These are phyloP conservation scores for Hylaeus volcanicus DNA, from an alignment of 1,140 invertebrate genomes.

Conservation along the genomic window DNA sequence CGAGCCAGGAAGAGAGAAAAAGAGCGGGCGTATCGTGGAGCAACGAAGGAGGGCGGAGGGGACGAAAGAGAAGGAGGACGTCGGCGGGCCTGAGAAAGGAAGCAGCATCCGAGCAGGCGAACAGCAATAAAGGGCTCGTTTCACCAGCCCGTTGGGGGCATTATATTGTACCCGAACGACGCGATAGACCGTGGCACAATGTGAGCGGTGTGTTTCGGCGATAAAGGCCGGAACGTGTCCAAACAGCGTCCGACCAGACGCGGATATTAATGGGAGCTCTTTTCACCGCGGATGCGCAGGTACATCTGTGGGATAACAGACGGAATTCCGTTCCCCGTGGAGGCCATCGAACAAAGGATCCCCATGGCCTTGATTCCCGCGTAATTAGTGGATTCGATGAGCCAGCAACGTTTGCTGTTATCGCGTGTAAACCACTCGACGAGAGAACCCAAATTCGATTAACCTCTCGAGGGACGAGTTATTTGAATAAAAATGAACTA, in stretches of 20 bases:
- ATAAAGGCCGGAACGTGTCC: conserved; percentile 54
- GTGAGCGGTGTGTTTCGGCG: conserved; percentile 53
- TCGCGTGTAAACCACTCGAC: too few relatives aligned
- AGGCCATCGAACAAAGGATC: conserved; percentile 36
- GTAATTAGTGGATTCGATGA: conserved; percentile 34
- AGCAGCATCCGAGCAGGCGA: conserved; percentile 75
- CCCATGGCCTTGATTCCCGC: conserved; percentile 20
- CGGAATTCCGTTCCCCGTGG: conserved; percentile 42
- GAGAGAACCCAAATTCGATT: conserved; percentile 10
- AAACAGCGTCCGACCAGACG: conserved; percentile 28
- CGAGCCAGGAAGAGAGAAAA: conserved; percentile 7
- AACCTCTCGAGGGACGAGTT: background rate
- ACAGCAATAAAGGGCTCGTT: conserved; percentile 77
- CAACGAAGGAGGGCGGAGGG: background rate
- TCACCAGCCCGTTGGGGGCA: conserved; percentile 65
- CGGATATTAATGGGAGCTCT: conserved; percentile 32
- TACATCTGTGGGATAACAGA: conserved; percentile 45
- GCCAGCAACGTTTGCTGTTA: background rate
- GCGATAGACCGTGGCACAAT: conserved; percentile 51
- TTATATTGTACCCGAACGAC: conserved; percentile 54
- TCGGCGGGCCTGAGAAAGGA: conserved; percentile 75
- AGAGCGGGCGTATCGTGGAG: background rate
- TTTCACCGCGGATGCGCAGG: conserved; percentile 23
- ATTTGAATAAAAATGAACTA: too few relatives aligned
- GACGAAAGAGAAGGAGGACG: background rate